phyloP scores from a whole-genome alignment of 1,140 invertebrate genomes.

The Formica exsecta region DNA sequence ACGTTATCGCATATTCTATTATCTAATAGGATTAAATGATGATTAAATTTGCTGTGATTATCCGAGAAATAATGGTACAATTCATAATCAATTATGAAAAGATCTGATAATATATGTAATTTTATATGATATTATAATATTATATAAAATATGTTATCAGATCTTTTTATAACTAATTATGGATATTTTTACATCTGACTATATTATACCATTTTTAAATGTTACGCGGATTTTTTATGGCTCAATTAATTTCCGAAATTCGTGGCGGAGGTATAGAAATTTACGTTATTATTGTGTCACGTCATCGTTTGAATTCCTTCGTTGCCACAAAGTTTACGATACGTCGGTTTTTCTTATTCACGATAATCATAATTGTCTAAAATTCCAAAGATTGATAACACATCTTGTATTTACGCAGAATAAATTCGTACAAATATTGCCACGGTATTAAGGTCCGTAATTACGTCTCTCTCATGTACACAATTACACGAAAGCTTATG shows the following conservation, averaged over 20 bases:
- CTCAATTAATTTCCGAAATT: conserved; percentile 17
- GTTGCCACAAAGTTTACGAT: conserved; percentile 50
- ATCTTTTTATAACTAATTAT: no score
- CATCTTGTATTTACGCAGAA: conserved; percentile 55
- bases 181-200: no score
- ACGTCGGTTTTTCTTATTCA: conserved; percentile 51
- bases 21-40: not conserved
- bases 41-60: conserved; percentile 15
- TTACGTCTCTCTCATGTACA: conserved; percentile 61
- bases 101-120: no score
- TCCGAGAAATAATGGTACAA: no score
- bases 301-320: conserved; percentile 20
- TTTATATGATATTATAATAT: no score
- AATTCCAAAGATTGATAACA: conserved; percentile 78
- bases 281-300: conserved; percentile 32
- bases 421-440: conserved; percentile 80
- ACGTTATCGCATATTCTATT: no score
- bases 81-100: no score
- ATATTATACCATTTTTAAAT: not conserved
- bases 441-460: conserved; percentile 66
- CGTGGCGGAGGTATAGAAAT: not conserved
- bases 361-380: conserved; percentile 62
- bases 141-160: no score
- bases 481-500: conserved; percentile 32
- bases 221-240: not conserved